phyloP scores from a whole-genome alignment of 2,113 vertebrate genomes.

The Phyllopteryx taeniolatus region DNA sequence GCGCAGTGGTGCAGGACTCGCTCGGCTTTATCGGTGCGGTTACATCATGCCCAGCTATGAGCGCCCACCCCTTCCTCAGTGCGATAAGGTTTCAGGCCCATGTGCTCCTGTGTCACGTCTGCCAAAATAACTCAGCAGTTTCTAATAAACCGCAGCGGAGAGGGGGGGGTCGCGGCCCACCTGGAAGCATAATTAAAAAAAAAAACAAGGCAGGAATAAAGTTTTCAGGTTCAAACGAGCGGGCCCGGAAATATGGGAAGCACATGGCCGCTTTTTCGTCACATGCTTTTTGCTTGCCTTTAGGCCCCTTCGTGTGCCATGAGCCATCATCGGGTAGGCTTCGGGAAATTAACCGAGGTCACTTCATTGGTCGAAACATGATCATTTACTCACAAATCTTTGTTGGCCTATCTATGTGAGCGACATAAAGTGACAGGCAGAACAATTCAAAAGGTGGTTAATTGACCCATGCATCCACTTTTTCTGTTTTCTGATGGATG shows the following conservation, averaged over 20 bases:
- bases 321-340: neutral
- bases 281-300: neutral
- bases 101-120: constrained; percentile 61
- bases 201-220: constrained; percentile 11
- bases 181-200: constrained; percentile 11
- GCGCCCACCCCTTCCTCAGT: constrained; percentile 36
- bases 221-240: constrained; percentile 9
- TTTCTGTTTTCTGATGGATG: neutral
- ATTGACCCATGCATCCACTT: neutral
- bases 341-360: neutral
- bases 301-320: neutral
- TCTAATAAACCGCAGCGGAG: constrained; percentile 43
- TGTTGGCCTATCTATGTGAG: neutral
- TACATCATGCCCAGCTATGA: constrained; percentile 69
- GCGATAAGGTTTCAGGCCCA: constrained; percentile 72
- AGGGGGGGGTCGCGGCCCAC: neutral
- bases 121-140: constrained; percentile 75
- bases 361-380: neutral
- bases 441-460: neutral
- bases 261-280: neutral
- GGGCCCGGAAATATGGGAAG: neutral
- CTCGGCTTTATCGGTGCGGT: constrained; percentile 66
- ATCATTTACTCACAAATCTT: neutral
- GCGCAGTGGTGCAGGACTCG: constrained; percentile 2
- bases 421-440: neutral